Conservation (phyloP, 2,888 invertebrate genomes). For the Nasonia oneida region DNA sequence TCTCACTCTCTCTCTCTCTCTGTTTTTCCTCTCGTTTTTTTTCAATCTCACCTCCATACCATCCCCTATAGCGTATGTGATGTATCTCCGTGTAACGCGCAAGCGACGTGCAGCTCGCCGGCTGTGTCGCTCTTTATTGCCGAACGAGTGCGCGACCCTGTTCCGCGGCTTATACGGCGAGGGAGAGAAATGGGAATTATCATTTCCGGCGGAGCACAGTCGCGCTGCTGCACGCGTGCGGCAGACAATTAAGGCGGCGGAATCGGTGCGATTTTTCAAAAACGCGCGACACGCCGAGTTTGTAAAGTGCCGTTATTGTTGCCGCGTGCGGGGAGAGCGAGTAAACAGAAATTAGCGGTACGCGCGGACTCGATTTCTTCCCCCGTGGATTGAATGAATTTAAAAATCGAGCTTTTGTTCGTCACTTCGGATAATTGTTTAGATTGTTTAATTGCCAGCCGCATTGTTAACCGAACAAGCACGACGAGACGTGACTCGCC, state of each 20-base stretch:
- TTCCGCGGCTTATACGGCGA: neutral
- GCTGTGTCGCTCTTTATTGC: conserved; percentile 36
- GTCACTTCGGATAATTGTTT: neutral
- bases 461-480: neutral
- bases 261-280: neutral
- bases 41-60: conserved; percentile 54
- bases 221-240: neutral
- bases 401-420: neutral
- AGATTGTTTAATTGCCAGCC: conserved; percentile 11
- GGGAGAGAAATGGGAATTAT: conserved; percentile 36
- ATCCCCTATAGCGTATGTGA: neutral
- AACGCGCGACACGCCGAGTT: neutral
- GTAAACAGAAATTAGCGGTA: neutral
- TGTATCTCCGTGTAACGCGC: neutral
- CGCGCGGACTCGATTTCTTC: neutral
- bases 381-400: neutral
- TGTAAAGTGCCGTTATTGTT: neutral
- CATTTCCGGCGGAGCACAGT: conserved; percentile 1
- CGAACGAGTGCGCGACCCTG: conserved; percentile 28
- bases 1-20: too few species aligned
- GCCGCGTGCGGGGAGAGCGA: neutral
- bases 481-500: conserved; percentile 63
- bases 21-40: conserved; percentile 31
- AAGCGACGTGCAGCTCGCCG: neutral
- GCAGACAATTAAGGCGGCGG: conserved; percentile 35